Evolutionary conservation across 2,888 invertebrate genomes (phyloP), one percentile per base, ranked within the genome.

Genomic region (Rutpela maculata): DNA sequence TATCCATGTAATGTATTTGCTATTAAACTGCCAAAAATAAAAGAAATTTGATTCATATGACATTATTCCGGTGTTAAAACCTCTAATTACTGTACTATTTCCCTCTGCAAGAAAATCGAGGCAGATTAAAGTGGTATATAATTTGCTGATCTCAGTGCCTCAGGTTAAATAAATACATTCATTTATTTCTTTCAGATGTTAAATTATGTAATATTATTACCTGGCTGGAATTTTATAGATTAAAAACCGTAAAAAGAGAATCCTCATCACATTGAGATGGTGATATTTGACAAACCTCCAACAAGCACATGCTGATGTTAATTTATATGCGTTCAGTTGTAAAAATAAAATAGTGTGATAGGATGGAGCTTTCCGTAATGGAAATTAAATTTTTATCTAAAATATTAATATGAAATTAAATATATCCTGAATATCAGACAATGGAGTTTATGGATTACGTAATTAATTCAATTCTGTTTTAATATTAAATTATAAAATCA

Each of bases 141-240:
- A 1, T 26, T 1, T 18, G n/a, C 56, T 18, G n/a, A 56, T 18
- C 7, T 11, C 19, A 3, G 17, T 4, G 9, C 5, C 19, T 57
- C 4, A 18, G 3, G 18, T 62, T 62, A 26, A 22, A 62, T 62
- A 57, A 43, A 62, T 68, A 26, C 63, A 75, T 75, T 68, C 35
- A 69, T 74, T 66, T 43, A 50, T 62, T 68, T 50, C 50, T 56
- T 63, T 75, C 63, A 56, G 69, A 69, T 62, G 55, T 38, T 19
- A 67, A 59, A 55, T 75, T 69, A 63, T 68, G 43, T 67, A 31
- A 62, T 55, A 35, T 38, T 55, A 35, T 38, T 31, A 2, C 65
- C 1, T 38, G 65, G 18, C 38, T 17, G 17, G 38, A 65, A 38
- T 65, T 5, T 63, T 4, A 26, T 5, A 15, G 26, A 0, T 5